Conservation (phyloP, 2,888 invertebrate species). For the Acronicta psi region DNA sequence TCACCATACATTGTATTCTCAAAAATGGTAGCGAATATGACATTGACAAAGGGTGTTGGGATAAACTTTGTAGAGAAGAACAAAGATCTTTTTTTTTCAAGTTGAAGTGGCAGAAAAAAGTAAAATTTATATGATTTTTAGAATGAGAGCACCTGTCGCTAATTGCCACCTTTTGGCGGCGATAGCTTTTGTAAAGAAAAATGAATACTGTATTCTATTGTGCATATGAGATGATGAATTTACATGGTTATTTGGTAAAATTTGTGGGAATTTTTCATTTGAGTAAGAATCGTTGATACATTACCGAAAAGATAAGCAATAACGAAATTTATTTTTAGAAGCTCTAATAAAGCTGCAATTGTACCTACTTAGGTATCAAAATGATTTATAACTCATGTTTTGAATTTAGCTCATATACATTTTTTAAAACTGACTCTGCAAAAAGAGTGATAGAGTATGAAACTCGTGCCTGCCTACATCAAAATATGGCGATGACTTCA, state of each 20-base stretch:
- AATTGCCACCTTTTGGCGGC: slow-evolving; percentile 88
- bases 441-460: not conserved
- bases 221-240: slow-evolving; percentile 32
- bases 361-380: not conserved
- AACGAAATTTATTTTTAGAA: no score
- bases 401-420: not conserved
- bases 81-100: slow-evolving; percentile 69
- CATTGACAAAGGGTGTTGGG: slow-evolving; percentile 86
- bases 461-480: not conserved
- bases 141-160: slow-evolving; percentile 86
- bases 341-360: no score
- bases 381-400: not conserved
- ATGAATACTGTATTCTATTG: slow-evolving; percentile 55
- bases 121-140: slow-evolving; percentile 78
- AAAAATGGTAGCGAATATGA: slow-evolving; percentile 84
- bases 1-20: slow-evolving; percentile 82
- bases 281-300: no score
- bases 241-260: slow-evolving; percentile 35
- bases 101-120: slow-evolving; percentile 68
- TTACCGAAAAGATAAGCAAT: no score
- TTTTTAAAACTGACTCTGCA: not conserved
- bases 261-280: slow-evolving; percentile 27
- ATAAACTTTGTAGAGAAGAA: slow-evolving; percentile 73
- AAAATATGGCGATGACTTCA: slow-evolving; percentile 20
- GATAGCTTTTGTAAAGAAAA: slow-evolving; percentile 71